phyloP scores from a whole-genome alignment of 2,888 invertebrate genomes.

The Callinectes sapidus region DNA sequence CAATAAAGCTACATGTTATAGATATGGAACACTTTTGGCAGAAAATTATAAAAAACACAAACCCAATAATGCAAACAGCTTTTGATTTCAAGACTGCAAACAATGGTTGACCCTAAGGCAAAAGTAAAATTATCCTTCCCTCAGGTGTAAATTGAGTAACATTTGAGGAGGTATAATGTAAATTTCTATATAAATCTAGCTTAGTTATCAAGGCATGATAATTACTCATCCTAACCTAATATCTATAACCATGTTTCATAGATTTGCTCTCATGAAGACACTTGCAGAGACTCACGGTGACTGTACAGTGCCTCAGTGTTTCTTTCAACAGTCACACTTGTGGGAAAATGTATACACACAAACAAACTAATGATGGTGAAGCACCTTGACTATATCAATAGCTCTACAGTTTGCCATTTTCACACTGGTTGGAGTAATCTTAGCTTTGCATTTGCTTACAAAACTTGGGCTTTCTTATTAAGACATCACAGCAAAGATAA shows the following conservation, averaged over 20 bases:
- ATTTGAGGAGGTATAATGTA: slow-evolving; percentile 49
- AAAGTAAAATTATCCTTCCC: slow-evolving; percentile 44
- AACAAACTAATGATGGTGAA: slow-evolving; percentile 48
- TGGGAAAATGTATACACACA: slow-evolving; percentile 40
- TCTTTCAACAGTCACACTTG: slow-evolving; percentile 19
- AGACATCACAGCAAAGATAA: slow-evolving; percentile 64
- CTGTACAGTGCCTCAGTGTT: slow-evolving; percentile 45
- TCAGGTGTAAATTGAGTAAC: slow-evolving; percentile 50
- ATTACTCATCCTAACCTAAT: slow-evolving; percentile 50
- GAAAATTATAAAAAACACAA: slow-evolving; percentile 46
- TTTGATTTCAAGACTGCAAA: slow-evolving; percentile 59
- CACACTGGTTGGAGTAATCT: slow-evolving; percentile 28
- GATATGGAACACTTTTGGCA: slow-evolving; percentile 28
- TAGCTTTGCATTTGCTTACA: slow-evolving; percentile 31
- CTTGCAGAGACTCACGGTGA: slow-evolving; percentile 44
- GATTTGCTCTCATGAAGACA: slow-evolving; percentile 44
- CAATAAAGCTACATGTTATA: slow-evolving; percentile 18
- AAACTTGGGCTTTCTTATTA: slow-evolving; percentile 57
- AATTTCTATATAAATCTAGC: slow-evolving; percentile 58
- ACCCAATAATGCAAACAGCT: slow-evolving; percentile 54
- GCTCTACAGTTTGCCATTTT: slow-evolving; percentile 46
- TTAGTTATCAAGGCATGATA: slow-evolving; percentile 68
- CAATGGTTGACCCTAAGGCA: slow-evolving; percentile 42
- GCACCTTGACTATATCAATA: slow-evolving; percentile 53
- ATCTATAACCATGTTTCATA: slow-evolving; percentile 52